Evolutionary conservation across 2,888 invertebrate genomes (phyloP).

Genomic region (Drosophila melanosoma): DNA sequence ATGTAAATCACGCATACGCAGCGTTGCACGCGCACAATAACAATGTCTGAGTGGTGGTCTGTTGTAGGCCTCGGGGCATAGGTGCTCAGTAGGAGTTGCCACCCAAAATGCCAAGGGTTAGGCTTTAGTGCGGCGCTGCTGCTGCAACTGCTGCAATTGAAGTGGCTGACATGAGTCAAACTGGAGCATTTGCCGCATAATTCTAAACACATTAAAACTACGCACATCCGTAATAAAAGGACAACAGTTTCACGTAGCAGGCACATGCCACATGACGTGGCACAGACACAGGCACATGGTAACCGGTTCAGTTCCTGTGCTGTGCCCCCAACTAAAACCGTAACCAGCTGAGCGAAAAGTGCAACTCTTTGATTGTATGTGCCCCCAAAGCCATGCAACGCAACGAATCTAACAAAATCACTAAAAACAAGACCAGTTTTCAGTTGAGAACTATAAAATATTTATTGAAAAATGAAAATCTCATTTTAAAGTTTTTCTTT

Average conservation of each 20-base stretch:
- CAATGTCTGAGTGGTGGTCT: constrained; percentile 37
- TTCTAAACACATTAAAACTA: constrained; percentile 65
- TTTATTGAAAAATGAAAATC: not conserved
- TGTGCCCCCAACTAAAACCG: constrained; percentile 25
- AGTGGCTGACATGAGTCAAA: constrained; percentile 47
- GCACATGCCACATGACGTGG: constrained; percentile 8
- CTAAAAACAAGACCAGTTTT: not conserved
- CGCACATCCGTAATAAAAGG: constrained; percentile 56
- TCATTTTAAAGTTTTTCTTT: not conserved
- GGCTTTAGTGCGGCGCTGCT: not conserved
- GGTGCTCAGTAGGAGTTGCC: not conserved
- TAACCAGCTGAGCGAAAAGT: constrained; percentile 38
- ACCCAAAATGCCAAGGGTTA: constrained; percentile 16
- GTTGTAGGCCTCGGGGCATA: constrained; percentile 5
- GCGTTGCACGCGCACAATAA: constrained; percentile 74
- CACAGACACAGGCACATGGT: constrained; percentile 10
- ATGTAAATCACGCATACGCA: constrained; percentile 79
- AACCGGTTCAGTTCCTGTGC: constrained; percentile 15
- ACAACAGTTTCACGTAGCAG: constrained; percentile 15
- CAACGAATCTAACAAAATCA: not conserved
- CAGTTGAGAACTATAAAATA: constrained; percentile 1
- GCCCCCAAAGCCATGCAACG: not conserved
- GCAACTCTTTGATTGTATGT: constrained; percentile 12
- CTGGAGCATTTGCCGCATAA: constrained; percentile 71
- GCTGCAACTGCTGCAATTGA: constrained; percentile 34